These are phyloP conservation scores for Drosophila nr. perissopoda DNA, from an alignment of 2,888 invertebrate species.

Conservation along the genomic window DNA sequence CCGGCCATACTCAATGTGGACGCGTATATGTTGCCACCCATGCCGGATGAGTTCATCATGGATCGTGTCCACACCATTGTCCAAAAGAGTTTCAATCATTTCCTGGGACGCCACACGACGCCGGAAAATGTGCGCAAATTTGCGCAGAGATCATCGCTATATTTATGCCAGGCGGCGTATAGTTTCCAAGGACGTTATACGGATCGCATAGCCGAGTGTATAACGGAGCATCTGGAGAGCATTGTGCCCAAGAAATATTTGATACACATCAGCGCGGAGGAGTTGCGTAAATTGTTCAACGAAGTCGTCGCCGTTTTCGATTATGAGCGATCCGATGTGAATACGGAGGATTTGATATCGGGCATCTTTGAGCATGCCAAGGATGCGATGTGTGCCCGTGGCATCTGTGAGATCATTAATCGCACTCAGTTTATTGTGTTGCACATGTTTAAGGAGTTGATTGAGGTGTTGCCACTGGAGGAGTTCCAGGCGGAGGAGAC, in stretches of 20 bases:
- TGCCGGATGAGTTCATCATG: slow-evolving; percentile 80
- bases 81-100: slow-evolving; percentile 75
- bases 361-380: slow-evolving; percentile 80
- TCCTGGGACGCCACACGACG: slow-evolving; percentile 70
- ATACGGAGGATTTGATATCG: slow-evolving; percentile 77
- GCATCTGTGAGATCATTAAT: slow-evolving; percentile 67
- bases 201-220: slow-evolving; percentile 80
- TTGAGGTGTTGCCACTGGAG: slow-evolving; percentile 81
- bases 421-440: slow-evolving; percentile 76
- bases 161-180: slow-evolving; percentile 82
- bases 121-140: slow-evolving; percentile 79
- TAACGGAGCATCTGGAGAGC: slow-evolving; percentile 78
- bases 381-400: slow-evolving; percentile 59
- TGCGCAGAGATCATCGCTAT: slow-evolving; percentile 78
- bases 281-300: slow-evolving; percentile 78
- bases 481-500: slow-evolving; percentile 79
- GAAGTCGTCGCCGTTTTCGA: slow-evolving; percentile 81
- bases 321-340: slow-evolving; percentile 79
- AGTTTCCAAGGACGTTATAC: slow-evolving; percentile 81
- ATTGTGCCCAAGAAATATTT: slow-evolving; percentile 83
- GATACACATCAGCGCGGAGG: slow-evolving; percentile 73
- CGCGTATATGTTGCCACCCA: slow-evolving; percentile 72
- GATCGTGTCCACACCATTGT: slow-evolving; percentile 82
- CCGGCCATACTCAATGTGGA: slow-evolving; percentile 75
- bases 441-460: slow-evolving; percentile 76